Percentiles rank a stretch among this genome's conserved stretches.
These are phyloP conservation scores for Presbytis comata DNA, from an alignment of 2,797 vertebrate species.

Conservation along the genomic window DNA sequence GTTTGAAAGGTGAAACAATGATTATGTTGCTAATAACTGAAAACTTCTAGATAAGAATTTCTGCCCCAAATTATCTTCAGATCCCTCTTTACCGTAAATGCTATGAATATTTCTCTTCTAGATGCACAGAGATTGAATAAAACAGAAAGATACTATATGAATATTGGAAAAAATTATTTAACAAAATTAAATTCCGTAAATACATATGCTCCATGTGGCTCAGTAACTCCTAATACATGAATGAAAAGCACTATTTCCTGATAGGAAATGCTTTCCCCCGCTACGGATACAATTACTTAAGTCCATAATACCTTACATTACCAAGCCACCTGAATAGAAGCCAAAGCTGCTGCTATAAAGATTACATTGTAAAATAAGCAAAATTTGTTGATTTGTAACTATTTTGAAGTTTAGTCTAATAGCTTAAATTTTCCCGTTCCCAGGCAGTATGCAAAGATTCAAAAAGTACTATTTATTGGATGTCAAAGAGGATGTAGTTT, in stretches of 20 bases:
- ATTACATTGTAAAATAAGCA: background rate
- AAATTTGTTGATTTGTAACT: background rate
- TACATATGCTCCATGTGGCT: background rate
- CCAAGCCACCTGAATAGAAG: background rate
- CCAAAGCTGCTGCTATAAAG: background rate
- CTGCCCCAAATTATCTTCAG: background rate
- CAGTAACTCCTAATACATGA: background rate
- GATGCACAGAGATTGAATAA: background rate
- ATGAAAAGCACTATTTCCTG: background rate
- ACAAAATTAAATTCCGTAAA: background rate
- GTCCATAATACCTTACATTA: background rate
- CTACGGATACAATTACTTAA: background rate
- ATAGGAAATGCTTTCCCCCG: background rate
- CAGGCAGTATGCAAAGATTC: background rate
- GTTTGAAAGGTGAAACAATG: background rate
- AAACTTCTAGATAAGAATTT: conserved; percentile 11
- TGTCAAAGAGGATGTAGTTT: background rate
- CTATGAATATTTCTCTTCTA: background rate
- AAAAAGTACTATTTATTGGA: background rate
- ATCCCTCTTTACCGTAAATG: background rate
- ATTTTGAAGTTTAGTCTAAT: background rate
- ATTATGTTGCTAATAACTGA: background rate
- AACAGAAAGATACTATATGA: background rate
- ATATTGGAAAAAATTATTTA: background rate
- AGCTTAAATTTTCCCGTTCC: background rate